phyloP scores from a whole-genome alignment of 1,140 invertebrate genomes.

The Tetramorium alpestre region DNA sequence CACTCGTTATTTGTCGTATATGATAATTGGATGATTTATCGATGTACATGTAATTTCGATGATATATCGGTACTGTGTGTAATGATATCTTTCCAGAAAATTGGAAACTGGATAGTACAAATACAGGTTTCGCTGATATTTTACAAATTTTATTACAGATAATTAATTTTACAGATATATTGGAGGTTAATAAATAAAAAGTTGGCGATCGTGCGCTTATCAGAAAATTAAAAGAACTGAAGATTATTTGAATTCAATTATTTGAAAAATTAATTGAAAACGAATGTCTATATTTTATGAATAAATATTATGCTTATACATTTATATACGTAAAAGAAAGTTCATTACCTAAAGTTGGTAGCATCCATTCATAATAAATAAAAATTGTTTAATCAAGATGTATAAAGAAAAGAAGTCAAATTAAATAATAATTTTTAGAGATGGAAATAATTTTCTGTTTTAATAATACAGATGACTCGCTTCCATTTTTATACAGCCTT shows the following conservation, averaged over 20 bases:
- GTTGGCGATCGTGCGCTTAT: no score
- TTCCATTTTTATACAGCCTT: background rate
- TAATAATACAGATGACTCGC: background rate
- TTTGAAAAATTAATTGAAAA: background rate
- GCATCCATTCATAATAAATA: background rate
- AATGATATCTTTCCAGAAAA: background rate
- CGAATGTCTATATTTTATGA: background rate
- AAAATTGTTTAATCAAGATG: slow-evolving; percentile 5
- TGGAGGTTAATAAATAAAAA: background rate
- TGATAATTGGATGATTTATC: slow-evolving; percentile 13
- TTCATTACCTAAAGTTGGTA: background rate
- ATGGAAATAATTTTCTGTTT: background rate
- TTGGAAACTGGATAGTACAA: background rate
- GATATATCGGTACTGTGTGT: background rate
- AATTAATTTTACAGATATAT: background rate
- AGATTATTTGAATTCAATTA: background rate
- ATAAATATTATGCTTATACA: background rate
- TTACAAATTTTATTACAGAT: background rate
- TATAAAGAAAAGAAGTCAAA: background rate
- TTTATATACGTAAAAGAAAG: background rate
- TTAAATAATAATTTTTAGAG: background rate
- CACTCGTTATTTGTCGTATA: background rate
- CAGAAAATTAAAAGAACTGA: background rate
- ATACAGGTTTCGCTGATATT: background rate
- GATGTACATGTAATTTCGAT: background rate